Percentiles rank a stretch among this genome's conserved stretches.
These are phyloP conservation scores for Hippocampus guttulatus DNA, from an alignment of 2,113 vertebrate species.

Conservation along the genomic window DNA sequence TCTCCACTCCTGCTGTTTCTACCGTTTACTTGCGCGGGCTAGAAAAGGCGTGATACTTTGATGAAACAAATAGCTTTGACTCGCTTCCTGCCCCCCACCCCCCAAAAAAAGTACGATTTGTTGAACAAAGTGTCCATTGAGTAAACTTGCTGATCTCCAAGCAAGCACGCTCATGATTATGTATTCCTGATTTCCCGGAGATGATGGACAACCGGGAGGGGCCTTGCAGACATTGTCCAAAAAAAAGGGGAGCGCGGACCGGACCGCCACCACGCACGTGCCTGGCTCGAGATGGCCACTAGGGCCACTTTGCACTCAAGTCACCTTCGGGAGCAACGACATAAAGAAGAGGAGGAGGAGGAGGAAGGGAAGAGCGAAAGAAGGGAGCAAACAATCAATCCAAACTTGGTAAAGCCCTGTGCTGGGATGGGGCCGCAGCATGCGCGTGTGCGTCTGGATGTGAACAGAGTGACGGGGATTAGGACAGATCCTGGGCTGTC, in stretches of 20 bases:
- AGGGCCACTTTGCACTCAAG: slow-evolving; percentile 45
- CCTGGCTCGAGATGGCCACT: slow-evolving; percentile 43
- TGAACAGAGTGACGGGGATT: slow-evolving; percentile 78
- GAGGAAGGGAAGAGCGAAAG: slow-evolving; percentile 46
- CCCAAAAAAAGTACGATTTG: neutral
- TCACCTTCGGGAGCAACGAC: slow-evolving; percentile 53
- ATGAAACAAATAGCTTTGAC: neutral
- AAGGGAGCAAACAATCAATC: slow-evolving; percentile 73
- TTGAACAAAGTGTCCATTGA: slow-evolving; percentile 11
- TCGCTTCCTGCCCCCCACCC: no score
- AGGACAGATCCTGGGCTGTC: slow-evolving; percentile 76
- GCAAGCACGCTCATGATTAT: slow-evolving; percentile 55
- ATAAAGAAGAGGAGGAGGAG: slow-evolving; percentile 28
- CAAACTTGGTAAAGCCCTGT: slow-evolving; percentile 75
- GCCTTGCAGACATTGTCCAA: slow-evolving; percentile 27
- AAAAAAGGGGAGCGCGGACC: slow-evolving; percentile 31
- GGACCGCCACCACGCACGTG: slow-evolving; percentile 44
- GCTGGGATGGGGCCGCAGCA: slow-evolving; percentile 61
- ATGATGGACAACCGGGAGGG: slow-evolving; percentile 30
- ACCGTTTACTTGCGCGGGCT: no score
- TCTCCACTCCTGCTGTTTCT: neutral
- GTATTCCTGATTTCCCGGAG: slow-evolving; percentile 60
- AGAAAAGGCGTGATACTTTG: neutral
- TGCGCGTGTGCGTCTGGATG: slow-evolving; percentile 53
- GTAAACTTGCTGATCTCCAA: slow-evolving; percentile 25